A percentile compares a stretch with the other conserved stretches of the same genome.
Evolutionary conservation across 2,113 vertebrate genomes (phyloP).

Genomic region (Paramisgurnus dabryanus): DNA sequence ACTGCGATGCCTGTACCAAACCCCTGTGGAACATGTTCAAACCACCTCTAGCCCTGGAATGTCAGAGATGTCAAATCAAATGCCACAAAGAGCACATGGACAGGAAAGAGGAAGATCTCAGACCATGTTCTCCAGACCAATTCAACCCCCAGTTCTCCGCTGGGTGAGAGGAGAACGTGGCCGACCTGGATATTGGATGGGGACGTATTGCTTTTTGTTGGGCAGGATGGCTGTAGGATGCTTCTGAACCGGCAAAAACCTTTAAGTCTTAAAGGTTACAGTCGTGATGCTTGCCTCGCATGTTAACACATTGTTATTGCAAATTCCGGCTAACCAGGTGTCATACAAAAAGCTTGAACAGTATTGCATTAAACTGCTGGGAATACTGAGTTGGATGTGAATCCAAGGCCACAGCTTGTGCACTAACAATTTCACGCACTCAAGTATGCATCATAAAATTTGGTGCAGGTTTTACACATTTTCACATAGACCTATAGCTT

Average conservation of each 20-base stretch:
- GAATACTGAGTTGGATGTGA: neutral
- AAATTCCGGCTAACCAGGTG: neutral
- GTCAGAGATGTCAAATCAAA: slow-evolving; percentile 87
- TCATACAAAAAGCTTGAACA: neutral
- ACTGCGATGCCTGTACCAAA: slow-evolving; percentile 89
- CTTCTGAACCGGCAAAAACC: neutral
- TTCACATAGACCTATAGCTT: no score
- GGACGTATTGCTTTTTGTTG: neutral
- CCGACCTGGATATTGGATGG: neutral
- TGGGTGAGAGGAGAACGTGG: slow-evolving; percentile 28
- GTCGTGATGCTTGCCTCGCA: neutral
- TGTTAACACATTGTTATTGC: neutral
- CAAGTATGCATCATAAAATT: neutral
- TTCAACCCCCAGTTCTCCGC: slow-evolving; percentile 44
- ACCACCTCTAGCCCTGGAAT: slow-evolving; percentile 86
- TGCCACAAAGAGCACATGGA: slow-evolving; percentile 92
- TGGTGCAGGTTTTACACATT: neutral
- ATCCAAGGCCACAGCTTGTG: slow-evolving; percentile 13
- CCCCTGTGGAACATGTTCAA: slow-evolving; percentile 90
- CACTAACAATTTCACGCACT: slow-evolving; percentile 33
- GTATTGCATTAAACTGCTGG: neutral
- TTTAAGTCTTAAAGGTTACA: neutral
- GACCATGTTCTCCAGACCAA: slow-evolving; percentile 68
- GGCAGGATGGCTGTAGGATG: neutral
- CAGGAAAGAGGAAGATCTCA: slow-evolving; percentile 85